phyloP scores from a whole-genome alignment of 2,113 vertebrate species.

The Aspiorhynchus laticeps region DNA sequence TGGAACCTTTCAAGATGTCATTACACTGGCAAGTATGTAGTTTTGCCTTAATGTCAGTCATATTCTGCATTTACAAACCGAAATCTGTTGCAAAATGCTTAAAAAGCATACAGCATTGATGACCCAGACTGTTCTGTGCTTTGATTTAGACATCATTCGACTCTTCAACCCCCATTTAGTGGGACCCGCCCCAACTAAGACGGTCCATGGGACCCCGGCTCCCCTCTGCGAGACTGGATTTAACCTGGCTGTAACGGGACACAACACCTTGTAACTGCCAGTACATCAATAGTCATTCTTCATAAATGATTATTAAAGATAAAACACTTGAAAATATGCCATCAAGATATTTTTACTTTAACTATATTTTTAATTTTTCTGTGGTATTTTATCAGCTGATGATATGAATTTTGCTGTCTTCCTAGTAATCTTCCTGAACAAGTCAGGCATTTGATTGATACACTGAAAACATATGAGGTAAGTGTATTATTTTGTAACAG shows the following conservation, averaged over 20 bases:
- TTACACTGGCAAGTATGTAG: slow-evolving; percentile 81
- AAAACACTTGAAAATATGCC: not conserved
- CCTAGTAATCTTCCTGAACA: slow-evolving; percentile 75
- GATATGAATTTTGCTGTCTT: slow-evolving; percentile 34
- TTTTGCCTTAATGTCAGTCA: not conserved
- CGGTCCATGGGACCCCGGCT: slow-evolving; percentile 69
- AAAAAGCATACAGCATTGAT: not conserved
- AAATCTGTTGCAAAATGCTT: not conserved
- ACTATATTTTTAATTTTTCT: not conserved
- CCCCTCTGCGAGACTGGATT: slow-evolving; percentile 76
- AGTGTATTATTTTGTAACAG: not conserved
- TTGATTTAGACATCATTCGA: slow-evolving; percentile 75
- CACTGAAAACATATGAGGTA: slow-evolving; percentile 75
- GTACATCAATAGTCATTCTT: not conserved
- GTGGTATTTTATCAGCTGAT: not conserved
- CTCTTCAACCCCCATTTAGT: slow-evolving; percentile 77
- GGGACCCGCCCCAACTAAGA: slow-evolving; percentile 72
- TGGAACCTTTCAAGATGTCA: slow-evolving; percentile 74
- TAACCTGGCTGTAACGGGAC: slow-evolving; percentile 80
- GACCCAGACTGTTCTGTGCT: slow-evolving; percentile 3
- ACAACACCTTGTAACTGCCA: slow-evolving; percentile 77
- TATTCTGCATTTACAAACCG: not conserved
- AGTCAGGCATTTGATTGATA: slow-evolving; percentile 77
- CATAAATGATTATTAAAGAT: not conserved
- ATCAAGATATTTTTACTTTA: not conserved